phyloP scores from a whole-genome alignment of 2,113 vertebrate genomes.

The Melanotaenia duboulayi region DNA sequence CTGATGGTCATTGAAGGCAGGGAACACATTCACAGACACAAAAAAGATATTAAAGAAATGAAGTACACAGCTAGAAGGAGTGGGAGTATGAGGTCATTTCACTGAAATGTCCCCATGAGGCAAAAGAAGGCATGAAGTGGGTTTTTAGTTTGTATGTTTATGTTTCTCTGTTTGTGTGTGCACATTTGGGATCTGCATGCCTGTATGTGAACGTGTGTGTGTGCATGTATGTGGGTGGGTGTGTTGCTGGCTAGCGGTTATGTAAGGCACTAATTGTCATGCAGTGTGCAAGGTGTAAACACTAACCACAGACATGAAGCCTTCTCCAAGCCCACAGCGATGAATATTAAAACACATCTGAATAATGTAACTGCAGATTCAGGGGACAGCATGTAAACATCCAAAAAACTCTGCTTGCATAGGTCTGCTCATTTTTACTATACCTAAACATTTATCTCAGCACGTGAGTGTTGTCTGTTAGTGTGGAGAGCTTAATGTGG shows the following conservation, averaged over 20 bases:
- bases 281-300: slow-evolving; percentile 62
- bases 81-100: slow-evolving; percentile 36
- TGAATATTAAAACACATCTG: slow-evolving; percentile 69
- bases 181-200: slow-evolving; percentile 32
- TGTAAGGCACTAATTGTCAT: slow-evolving; percentile 76
- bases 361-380: slow-evolving; percentile 48
- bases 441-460: slow-evolving; percentile 27
- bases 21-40: slow-evolving; percentile 3
- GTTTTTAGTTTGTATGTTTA: slow-evolving; percentile 46
- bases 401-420: slow-evolving; percentile 25
- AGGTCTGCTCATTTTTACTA: slow-evolving; percentile 15
- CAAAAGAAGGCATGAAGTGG: slow-evolving; percentile 35
- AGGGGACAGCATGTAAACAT: slow-evolving; percentile 57
- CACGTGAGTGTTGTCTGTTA: slow-evolving; percentile 10
- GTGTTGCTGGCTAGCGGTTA: slow-evolving; percentile 61
- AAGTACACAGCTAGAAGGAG: slow-evolving; percentile 17
- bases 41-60: slow-evolving; percentile 28
- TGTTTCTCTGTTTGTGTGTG: slow-evolving; percentile 31
- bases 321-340: slow-evolving; percentile 52
- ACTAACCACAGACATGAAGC: slow-evolving; percentile 64
- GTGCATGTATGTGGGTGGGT: slow-evolving; percentile 41
- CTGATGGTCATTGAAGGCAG: slow-evolving; percentile 20
- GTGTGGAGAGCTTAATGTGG: background rate
- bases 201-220: slow-evolving; percentile 24
- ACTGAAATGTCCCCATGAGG: slow-evolving; percentile 46